Conservation (phyloP, 2,113 vertebrate genomes). For the Piprites chloris region DNA sequence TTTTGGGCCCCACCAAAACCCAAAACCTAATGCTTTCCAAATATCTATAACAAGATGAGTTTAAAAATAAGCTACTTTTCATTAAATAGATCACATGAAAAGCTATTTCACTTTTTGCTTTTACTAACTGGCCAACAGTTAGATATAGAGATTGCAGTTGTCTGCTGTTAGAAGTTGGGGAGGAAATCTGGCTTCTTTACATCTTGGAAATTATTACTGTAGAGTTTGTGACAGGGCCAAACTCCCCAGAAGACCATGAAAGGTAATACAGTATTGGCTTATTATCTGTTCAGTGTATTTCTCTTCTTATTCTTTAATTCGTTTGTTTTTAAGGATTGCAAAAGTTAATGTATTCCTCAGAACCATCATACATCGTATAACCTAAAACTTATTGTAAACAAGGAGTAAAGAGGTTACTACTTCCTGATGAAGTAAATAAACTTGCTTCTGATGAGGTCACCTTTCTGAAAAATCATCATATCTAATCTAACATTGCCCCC, state of each 20-base stretch:
- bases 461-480: not conserved
- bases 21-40: not conserved
- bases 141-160: not conserved
- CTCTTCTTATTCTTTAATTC: not conserved
- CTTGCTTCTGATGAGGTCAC: not conserved
- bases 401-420: not conserved
- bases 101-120: not conserved
- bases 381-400: not conserved
- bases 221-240: not conserved
- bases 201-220: not conserved
- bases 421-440: not conserved
- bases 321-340: not conserved
- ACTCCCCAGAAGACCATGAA: not conserved
- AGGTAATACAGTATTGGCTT: not conserved
- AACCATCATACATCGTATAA: not conserved
- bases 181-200: not conserved
- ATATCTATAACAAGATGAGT: not conserved
- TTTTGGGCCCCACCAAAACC: not conserved
- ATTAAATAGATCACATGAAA: not conserved
- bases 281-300: not conserved
- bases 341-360: not conserved
- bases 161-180: not conserved
- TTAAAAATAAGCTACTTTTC: not conserved
- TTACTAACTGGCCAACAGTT: not conserved
- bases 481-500: not conserved